Evolutionary conservation across 2,113 vertebrate species (phyloP).

Genomic region (Brachyistius frenatus): DNA sequence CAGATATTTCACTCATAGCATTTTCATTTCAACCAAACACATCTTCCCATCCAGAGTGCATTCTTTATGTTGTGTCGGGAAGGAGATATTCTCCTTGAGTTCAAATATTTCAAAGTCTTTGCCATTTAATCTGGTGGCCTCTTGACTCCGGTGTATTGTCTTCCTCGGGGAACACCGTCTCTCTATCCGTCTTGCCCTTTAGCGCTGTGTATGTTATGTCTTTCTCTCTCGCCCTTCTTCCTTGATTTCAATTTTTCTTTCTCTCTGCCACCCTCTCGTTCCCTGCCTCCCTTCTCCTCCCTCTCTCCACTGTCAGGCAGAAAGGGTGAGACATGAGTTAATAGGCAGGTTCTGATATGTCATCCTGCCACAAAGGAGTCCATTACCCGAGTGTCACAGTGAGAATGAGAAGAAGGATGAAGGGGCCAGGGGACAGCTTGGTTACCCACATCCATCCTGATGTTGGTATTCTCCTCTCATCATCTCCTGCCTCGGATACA

Average conservation of each 20-base stretch:
- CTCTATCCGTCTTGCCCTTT: conserved; percentile 29
- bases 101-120: conserved; percentile 30
- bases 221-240: conserved; percentile 14
- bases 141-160: conserved; percentile 32
- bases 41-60: conserved; percentile 7
- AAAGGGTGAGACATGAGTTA: conserved; percentile 69
- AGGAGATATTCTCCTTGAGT: conserved; percentile 10
- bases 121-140: not conserved
- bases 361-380: conserved; percentile 73
- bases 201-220: conserved; percentile 7
- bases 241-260: conserved; percentile 16
- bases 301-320: conserved; percentile 46
- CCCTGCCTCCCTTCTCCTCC: conserved; percentile 1
- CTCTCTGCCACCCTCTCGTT: not conserved
- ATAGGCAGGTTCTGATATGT: conserved; percentile 77
- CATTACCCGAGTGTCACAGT: conserved; percentile 74
- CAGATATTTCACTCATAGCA: not conserved
- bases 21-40: conserved; percentile 23
- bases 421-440: conserved; percentile 54
- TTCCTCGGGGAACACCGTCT: conserved; percentile 9
- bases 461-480: conserved; percentile 61
- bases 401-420: conserved; percentile 67
- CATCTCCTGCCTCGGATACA: conserved; percentile 33
- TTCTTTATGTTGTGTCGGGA: conserved; percentile 9
- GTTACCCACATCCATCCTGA: conserved; percentile 46